Conservation (phyloP, 2,113 vertebrate species). For the Brachyistius frenatus region DNA sequence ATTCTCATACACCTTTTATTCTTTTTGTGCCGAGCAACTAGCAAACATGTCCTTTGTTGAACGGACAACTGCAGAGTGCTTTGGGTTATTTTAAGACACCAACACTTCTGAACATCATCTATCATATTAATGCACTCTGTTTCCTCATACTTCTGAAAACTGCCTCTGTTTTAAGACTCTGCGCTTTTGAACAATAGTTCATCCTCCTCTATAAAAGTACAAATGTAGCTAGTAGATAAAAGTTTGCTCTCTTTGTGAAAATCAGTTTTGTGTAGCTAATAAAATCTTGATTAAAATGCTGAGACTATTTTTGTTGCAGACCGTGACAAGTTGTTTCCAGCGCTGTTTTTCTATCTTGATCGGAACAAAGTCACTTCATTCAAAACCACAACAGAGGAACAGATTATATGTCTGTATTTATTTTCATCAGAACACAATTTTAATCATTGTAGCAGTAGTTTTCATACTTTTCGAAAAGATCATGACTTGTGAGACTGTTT, state of each 20-base stretch:
- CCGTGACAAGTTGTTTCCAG: not conserved
- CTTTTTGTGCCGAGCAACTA: not conserved
- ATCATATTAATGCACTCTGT: not conserved
- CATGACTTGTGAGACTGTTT: slow-evolving; percentile 86
- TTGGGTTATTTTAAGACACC: not conserved
- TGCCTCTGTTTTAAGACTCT: too few species aligned
- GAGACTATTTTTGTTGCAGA: not conserved
- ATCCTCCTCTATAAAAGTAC: not conserved
- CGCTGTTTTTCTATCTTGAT: not conserved
- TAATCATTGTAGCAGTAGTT: slow-evolving; percentile 86
- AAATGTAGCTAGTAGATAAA: not conserved
- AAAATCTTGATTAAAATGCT: not conserved
- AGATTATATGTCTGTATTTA: slow-evolving; percentile 87
- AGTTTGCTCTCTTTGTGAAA: not conserved
- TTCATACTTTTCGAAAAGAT: slow-evolving; percentile 86
- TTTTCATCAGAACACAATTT: slow-evolving; percentile 89
- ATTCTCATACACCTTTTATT: not conserved
- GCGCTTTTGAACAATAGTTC: not conserved
- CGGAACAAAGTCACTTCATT: slow-evolving; percentile 9
- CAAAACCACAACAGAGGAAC: slow-evolving; percentile 69
- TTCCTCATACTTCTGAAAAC: not conserved
- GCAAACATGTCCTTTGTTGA: not conserved
- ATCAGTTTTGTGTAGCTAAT: not conserved
- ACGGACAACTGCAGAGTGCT: not conserved
- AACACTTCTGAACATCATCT: not conserved